Percentiles rank a stretch among this genome's conserved stretches.
These are phyloP conservation scores for Synanthedon andrenaeformis DNA, from an alignment of 2,888 invertebrate genomes.

Conservation along the genomic window DNA sequence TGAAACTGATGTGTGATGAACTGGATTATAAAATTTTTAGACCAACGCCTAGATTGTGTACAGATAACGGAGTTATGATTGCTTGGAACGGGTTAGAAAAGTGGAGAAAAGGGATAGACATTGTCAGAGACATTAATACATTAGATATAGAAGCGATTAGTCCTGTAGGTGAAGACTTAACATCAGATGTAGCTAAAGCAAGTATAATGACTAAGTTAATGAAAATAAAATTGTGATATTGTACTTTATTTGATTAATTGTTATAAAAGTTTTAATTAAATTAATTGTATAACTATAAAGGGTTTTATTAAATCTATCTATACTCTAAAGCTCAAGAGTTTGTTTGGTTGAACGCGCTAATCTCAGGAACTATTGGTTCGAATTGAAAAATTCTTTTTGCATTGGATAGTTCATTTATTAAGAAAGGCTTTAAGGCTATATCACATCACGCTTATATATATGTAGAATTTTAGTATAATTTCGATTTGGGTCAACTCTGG, in stretches of 20 bases:
- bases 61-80: constrained; percentile 99
- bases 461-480: too few relatives aligned
- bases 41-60: constrained; percentile 88
- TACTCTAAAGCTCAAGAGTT: too few relatives aligned
- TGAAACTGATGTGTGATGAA: constrained; percentile 77
- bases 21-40: constrained; percentile 76
- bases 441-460: too few relatives aligned
- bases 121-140: constrained; percentile 69
- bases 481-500: too few relatives aligned
- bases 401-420: too few relatives aligned
- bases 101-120: constrained; percentile 66
- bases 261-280: background rate
- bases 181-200: constrained; percentile 65
- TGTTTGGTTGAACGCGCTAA: too few relatives aligned
- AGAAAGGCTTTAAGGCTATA: too few relatives aligned
- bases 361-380: too few relatives aligned
- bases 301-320: too few relatives aligned
- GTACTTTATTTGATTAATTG: background rate
- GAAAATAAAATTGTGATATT: constrained; percentile 31
- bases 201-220: constrained; percentile 58
- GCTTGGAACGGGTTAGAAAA: constrained; percentile 98
- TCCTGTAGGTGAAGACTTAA: constrained; percentile 75
- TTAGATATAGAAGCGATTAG: constrained; percentile 74
- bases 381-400: too few relatives aligned
- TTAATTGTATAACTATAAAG: too few relatives aligned